A percentile compares a stretch with the other conserved stretches of the same genome.
Evolutionary conservation across 1,140 invertebrate genomes (phyloP).

Genomic region (Tribolium castaneum): DNA sequence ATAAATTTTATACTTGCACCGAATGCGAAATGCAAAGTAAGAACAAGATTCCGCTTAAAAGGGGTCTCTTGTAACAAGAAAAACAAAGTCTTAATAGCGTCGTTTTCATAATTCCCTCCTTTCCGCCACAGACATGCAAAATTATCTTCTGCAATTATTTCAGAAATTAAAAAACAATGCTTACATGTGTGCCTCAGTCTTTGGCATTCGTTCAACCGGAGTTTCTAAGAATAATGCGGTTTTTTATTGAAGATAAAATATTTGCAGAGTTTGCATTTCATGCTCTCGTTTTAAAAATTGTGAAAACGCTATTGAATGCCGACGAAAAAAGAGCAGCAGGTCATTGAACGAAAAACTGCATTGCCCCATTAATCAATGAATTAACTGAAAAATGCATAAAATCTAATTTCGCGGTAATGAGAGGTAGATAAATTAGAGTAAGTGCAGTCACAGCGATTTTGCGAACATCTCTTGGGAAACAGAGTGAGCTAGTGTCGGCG

Average conservation of each 20-base stretch:
- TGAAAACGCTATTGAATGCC: neutral
- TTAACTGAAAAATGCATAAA: neutral
- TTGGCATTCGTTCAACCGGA: neutral
- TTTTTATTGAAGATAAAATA: neutral
- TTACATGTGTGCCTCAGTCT: neutral
- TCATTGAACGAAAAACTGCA: conserved; percentile 1
- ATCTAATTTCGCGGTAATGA: neutral
- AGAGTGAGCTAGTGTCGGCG: conserved; percentile 1
- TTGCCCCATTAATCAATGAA: neutral
- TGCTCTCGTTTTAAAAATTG: neutral
- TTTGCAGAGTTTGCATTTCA: neutral
- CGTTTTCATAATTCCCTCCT: neutral
- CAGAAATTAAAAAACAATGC: neutral
- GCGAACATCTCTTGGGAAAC: conserved; percentile 16
- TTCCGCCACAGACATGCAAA: neutral
- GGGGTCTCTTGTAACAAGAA: neutral
- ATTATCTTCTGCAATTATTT: neutral
- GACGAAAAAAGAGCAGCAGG: neutral
- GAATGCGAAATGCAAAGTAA: neutral
- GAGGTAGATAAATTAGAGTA: conserved; percentile 4
- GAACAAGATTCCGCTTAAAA: neutral
- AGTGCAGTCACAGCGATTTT: conserved; percentile 17
- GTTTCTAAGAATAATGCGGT: neutral
- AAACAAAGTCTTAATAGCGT: neutral
- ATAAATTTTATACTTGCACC: conserved; percentile 12